Conservation (phyloP, 2,113 vertebrate species). For the Ramphastos sulfuratus region DNA sequence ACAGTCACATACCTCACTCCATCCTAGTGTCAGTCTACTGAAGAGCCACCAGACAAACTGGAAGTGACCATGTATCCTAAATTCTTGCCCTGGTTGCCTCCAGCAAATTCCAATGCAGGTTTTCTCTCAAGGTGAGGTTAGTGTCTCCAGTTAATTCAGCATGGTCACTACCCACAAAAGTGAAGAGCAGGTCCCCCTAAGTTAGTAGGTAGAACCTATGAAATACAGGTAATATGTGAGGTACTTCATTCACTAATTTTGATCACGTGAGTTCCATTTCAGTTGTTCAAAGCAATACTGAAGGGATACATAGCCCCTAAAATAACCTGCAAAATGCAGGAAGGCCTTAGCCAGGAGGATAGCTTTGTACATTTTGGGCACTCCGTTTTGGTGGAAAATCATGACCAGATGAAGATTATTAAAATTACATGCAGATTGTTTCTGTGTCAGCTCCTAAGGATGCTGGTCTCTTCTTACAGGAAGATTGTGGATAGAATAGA, state of each 20-base stretch:
- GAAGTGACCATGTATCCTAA: background rate
- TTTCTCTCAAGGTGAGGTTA: background rate
- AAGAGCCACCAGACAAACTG: background rate
- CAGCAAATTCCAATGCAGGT: background rate
- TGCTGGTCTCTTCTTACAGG: slow-evolving; percentile 68
- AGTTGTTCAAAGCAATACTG: background rate
- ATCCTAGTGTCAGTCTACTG: background rate
- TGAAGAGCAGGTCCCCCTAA: background rate
- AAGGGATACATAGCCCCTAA: background rate
- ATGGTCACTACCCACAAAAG: accelerated
- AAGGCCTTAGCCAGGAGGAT: background rate
- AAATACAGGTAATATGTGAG: background rate
- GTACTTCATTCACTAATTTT: background rate
- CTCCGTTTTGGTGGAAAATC: background rate
- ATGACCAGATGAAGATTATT: background rate
- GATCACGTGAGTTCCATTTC: background rate
- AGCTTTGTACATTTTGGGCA: background rate
- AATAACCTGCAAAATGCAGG: background rate
- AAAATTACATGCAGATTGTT: background rate
- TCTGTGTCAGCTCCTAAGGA: background rate
- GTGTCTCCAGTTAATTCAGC: background rate
- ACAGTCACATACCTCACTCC: background rate
- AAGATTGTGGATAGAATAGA: slow-evolving; percentile 96
- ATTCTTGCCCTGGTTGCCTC: background rate
- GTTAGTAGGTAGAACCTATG: background rate